These are phyloP conservation scores for Slavum lentiscoides DNA, from an alignment of 2,888 invertebrate species.

Conservation along the genomic window DNA sequence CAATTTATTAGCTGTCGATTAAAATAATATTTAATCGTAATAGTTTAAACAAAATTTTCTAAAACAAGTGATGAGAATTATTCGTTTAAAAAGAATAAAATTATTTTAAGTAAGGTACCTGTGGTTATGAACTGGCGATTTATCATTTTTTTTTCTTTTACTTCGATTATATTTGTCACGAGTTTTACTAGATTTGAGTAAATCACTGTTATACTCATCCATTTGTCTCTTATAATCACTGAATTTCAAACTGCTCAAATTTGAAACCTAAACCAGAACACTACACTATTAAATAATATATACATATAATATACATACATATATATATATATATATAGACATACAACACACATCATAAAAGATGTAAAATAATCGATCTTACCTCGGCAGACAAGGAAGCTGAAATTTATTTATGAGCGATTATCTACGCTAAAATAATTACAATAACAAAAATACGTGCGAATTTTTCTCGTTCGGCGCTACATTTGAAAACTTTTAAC, in stretches of 20 bases:
- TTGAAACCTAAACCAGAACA: not conserved
- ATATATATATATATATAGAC: too few species aligned
- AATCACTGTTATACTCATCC: conserved; percentile 23
- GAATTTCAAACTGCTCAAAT: not conserved
- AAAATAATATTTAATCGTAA: too few species aligned
- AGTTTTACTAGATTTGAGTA: conserved; percentile 8
- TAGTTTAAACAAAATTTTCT: too few species aligned
- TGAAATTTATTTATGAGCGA: too few species aligned
- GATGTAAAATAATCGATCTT: too few species aligned
- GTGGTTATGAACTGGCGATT: conserved; percentile 13
- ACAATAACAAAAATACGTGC: too few species aligned
- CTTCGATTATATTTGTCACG: conserved; percentile 15
- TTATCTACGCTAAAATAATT: too few species aligned
- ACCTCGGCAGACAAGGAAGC: too few species aligned
- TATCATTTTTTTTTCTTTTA: conserved; percentile 29
- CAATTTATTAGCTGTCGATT: not conserved
- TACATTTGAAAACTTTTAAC: not conserved
- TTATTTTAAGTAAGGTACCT: conserved; percentile 7
- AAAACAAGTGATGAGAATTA: too few species aligned
- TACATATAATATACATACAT: too few species aligned
- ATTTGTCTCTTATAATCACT: conserved; percentile 41
- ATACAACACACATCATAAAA: too few species aligned
- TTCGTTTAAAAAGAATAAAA: not conserved
- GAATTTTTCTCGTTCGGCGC: too few species aligned
- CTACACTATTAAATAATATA: not conserved